Evolutionary conservation across 2,888 invertebrate species (phyloP).

Genomic region (Tenthredo mesomela): DNA sequence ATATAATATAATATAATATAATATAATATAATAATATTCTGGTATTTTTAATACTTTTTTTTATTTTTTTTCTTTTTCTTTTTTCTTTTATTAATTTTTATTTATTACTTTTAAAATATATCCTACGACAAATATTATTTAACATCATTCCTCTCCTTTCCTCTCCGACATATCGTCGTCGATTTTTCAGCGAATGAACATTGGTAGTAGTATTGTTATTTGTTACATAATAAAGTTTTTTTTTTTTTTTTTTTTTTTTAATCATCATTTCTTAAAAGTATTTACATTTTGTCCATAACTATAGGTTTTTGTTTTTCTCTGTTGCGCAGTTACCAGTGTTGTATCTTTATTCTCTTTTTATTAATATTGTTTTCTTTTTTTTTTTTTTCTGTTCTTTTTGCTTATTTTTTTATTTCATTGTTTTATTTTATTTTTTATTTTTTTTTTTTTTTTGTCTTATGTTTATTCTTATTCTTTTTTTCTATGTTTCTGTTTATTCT

Average conservation of each 20-base stretch:
- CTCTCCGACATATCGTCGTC: constrained; percentile 5
- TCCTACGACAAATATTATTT: constrained; percentile 68
- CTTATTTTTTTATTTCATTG: background rate
- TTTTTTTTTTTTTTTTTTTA: background rate
- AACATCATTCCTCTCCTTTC: constrained; percentile 59
- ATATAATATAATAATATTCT: constrained; percentile 43
- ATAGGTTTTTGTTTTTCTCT: constrained; percentile 53
- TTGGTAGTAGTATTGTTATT: constrained; percentile 39
- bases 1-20: constrained; percentile 40
- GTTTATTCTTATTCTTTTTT: too few relatives aligned
- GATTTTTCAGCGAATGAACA: constrained; percentile 39
- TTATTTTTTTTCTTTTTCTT: constrained; percentile 39
- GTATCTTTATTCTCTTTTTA: constrained; percentile 47
- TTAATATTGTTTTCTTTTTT: constrained; percentile 24
- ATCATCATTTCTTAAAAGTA: constrained; percentile 50
- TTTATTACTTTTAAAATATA: constrained; percentile 68
- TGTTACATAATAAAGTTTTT: constrained; percentile 3
- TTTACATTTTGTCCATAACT: constrained; percentile 61
- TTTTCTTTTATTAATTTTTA: constrained; percentile 56
- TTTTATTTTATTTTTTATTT: background rate
- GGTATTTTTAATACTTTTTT: constrained; percentile 51
- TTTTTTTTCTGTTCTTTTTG: constrained; percentile 45
- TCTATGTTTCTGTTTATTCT: constrained; percentile 1
- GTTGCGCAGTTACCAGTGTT: constrained; percentile 45
- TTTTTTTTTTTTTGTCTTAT: background rate